These are phyloP conservation scores for Saxidomus purpurata DNA, from an alignment of 1,140 invertebrate species.

Conservation along the genomic window DNA sequence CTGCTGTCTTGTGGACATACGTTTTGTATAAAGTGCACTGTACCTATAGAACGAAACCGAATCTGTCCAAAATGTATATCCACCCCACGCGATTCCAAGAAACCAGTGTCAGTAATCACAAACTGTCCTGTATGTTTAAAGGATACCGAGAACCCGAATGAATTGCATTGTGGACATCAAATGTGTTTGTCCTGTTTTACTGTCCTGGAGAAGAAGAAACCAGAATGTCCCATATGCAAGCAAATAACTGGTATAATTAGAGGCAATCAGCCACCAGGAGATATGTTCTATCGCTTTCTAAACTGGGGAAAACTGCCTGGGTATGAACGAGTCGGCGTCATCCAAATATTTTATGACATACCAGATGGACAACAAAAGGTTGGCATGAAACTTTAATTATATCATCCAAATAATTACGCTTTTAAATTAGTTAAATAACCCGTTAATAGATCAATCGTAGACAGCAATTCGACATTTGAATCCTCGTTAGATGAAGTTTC, in stretches of 20 bases:
- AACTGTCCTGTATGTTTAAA: not conserved
- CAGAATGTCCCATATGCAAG: conserved; percentile 76
- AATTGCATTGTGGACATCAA: conserved; percentile 71
- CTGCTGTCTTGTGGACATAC: not conserved
- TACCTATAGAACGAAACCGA: not conserved
- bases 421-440: no score
- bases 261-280: conserved; percentile 76
- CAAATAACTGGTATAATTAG: conserved; percentile 72
- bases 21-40: not conserved
- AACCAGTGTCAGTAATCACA: no score
- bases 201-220: conserved; percentile 58
- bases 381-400: no score
- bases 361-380: conserved; percentile 77
- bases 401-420: no score
- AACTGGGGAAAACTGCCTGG: conserved; percentile 58
- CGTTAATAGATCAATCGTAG: no score
- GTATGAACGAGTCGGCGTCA: conserved; percentile 62
- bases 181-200: conserved; percentile 73
- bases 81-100: no score
- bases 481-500: no score
- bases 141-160: conserved; percentile 58
- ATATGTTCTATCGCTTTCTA: conserved; percentile 43
- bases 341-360: conserved; percentile 77
- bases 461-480: no score
- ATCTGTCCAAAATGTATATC: not conserved